Evolutionary conservation across 2,888 invertebrate genomes (phyloP).

Genomic region (Melanotus villosus): DNA sequence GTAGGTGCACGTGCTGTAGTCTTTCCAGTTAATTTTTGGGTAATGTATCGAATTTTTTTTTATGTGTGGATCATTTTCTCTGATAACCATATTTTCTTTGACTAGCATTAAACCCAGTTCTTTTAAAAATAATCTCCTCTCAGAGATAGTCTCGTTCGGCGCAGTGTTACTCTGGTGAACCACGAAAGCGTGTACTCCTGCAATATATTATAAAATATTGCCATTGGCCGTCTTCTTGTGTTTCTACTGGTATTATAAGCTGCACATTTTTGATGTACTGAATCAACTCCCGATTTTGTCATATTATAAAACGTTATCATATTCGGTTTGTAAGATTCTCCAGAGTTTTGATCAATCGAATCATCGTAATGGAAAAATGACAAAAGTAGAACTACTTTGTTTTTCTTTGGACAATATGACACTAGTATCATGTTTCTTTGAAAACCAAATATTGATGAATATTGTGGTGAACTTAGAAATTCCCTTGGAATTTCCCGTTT

Average conservation of each 20-base stretch:
- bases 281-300: constrained; percentile 11
- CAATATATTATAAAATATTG: constrained; percentile 30
- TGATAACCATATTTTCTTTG: no score
- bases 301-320: constrained; percentile 22
- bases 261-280: neutral
- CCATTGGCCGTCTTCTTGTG: constrained; percentile 38
- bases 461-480: constrained; percentile 8
- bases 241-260: neutral
- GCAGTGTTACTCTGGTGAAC: neutral
- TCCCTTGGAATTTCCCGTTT: no score
- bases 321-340: neutral
- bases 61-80: neutral
- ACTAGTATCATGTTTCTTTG: constrained; percentile 1
- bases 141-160: neutral
- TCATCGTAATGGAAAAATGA: constrained; percentile 39
- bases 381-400: constrained; percentile 24
- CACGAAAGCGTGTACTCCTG: constrained; percentile 23
- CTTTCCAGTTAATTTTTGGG: no score
- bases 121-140: neutral
- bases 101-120: neutral
- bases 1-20: no score
- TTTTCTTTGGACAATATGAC: constrained; percentile 36
- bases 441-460: constrained; percentile 36
- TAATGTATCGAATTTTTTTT: neutral
- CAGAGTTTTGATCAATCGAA: neutral